Evolutionary conservation across 2,888 invertebrate genomes (phyloP).

Genomic region (Chydorus sphaericus): DNA sequence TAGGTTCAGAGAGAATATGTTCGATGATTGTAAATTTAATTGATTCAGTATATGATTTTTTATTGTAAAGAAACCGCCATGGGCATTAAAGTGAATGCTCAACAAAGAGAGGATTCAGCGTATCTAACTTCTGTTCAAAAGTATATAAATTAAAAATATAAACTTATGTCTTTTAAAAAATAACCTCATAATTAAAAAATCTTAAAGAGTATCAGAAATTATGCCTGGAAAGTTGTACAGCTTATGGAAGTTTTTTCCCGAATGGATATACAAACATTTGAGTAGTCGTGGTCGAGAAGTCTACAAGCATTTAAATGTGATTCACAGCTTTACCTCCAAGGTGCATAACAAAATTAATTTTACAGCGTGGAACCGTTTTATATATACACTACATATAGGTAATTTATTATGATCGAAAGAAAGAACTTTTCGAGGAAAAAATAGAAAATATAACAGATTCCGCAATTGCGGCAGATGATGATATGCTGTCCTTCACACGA

Average conservation of each 20-base stretch:
- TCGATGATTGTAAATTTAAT: too few relatives aligned
- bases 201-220: not conserved
- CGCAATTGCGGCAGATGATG: too few relatives aligned
- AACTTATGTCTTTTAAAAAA: not conserved
- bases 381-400: too few relatives aligned
- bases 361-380: too few relatives aligned
- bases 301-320: not conserved
- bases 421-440: too few relatives aligned
- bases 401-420: too few relatives aligned
- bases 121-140: not conserved
- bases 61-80: not conserved
- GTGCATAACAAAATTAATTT: too few relatives aligned
- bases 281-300: not conserved
- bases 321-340: conserved; percentile 4
- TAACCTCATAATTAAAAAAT: not conserved
- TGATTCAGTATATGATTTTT: not conserved
- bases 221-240: not conserved
- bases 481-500: too few relatives aligned
- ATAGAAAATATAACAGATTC: too few relatives aligned
- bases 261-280: not conserved
- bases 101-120: conserved; percentile 9
- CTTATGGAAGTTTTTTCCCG: not conserved
- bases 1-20: too few relatives aligned
- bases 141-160: not conserved
- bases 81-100: not conserved